These are phyloP conservation scores for Cottoperca gobio DNA, from an alignment of 2,797 vertebrate genomes.

Conservation along the genomic window DNA sequence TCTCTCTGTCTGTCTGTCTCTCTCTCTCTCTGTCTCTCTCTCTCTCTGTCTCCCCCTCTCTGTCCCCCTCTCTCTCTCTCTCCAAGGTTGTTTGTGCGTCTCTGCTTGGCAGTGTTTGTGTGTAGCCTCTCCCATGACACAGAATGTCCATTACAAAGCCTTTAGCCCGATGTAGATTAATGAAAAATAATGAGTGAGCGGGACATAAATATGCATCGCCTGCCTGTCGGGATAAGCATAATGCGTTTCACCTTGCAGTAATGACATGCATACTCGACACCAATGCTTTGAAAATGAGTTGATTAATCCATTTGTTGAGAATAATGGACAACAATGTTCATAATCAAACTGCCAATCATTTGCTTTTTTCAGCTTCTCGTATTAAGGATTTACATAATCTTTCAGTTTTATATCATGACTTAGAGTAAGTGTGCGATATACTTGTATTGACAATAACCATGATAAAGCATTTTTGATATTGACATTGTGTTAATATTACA, in stretches of 20 bases:
- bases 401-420: not conserved
- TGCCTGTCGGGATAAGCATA: slow-evolving; percentile 35
- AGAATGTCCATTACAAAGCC: slow-evolving; percentile 51
- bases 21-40: no score
- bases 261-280: slow-evolving; percentile 11
- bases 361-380: not conserved
- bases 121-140: slow-evolving; percentile 53
- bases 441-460: no score
- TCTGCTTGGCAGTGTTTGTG: slow-evolving; percentile 44
- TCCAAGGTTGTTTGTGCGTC: slow-evolving; percentile 60
- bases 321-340: not conserved
- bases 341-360: not conserved
- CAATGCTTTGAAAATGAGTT: not conserved
- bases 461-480: no score
- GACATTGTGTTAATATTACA: no score
- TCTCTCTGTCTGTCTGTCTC: no score
- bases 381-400: not conserved
- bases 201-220: slow-evolving; percentile 53
- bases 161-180: slow-evolving; percentile 59
- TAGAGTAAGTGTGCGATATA: no score
- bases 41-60: not conserved
- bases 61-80: slow-evolving; percentile 13
- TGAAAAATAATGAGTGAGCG: slow-evolving; percentile 59
- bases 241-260: slow-evolving; percentile 31
- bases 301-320: slow-evolving; percentile 4